Evolutionary conservation across 2,113 vertebrate species (phyloP), one percentile per base, ranked within the genome.

Genomic region (Sialia sialis): DNA sequence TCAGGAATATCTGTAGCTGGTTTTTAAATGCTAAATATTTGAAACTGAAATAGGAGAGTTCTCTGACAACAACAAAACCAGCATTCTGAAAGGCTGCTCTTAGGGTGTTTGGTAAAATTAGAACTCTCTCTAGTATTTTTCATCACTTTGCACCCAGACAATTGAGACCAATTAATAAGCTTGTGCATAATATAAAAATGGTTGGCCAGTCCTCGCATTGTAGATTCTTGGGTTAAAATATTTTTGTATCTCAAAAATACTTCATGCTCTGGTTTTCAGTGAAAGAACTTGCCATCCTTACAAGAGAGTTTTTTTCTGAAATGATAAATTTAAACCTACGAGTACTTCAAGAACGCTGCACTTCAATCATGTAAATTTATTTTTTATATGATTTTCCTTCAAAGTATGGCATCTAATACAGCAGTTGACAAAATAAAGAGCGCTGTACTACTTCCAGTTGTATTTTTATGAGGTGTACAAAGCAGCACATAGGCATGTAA

Each of bases 341-440:
- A 66, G 16, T 82, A 78, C 21, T 72, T 78, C 48, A 80, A 73
- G 32, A 89, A 44, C 0, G 0, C 77, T 72, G 41, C 73, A 43
- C 46, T 91, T 89, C 63, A 85, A 3, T 86, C 32, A 38, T 76
- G 56, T 67, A 64, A 30, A 62, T 21, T 59, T 56, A 72, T 84
- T 89, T 80, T 92, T 76, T 12, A 78, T 79, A 67, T 13, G 4
- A 19, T 63, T 91, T 89, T 82, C 39, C 46, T 72, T 87, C 43
- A 29, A n/a, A 94, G 34, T 89, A 30, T 72, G 73, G 23, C 52
- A 75, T 44, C 64, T 49, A 72, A 70, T 74, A 78, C 5, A 87
- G n/a, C 48, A 89, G 49, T 76, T 89, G 34, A 60, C 73, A 82
- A 87, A 92, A 89, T 80, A 89, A 94, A 83, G 87, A 87, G 43